Evolutionary conservation across 2,113 vertebrate species (phyloP), one percentile per base, ranked within the genome.

Genomic region (Pseudorectes ferrugineus): DNA sequence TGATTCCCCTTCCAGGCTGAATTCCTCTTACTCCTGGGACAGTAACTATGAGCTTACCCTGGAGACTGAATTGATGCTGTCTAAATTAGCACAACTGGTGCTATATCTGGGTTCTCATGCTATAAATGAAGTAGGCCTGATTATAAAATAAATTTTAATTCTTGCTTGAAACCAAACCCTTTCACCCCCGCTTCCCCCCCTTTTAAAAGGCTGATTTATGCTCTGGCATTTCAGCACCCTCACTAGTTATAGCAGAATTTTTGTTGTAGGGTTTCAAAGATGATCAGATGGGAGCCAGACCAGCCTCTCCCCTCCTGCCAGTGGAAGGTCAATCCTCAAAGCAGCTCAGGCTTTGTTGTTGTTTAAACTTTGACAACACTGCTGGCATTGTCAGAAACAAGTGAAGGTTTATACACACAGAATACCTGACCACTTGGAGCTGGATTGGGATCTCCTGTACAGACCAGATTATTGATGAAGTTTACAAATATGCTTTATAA

Each of bases 311-410:
- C 59, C 55, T 93, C 82, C 65, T 78, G 48, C 75, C 57, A 90
- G 48, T 31, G 35, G 75, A 93, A 86, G 88, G 93, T 80, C 90
- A 92, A 31, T 28, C 90, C 94, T 88, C 82, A 95, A 88, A 93
- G 72, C 68, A 95, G 40, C 43, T 82, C 85, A 29, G 68, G 29
- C 85, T 94, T 77, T 89, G 52, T 57, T 95, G 59, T 48, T 88
- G 36, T 90, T 96, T 92, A 94, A 93, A 94, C 63, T 90, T 88
- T 93, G 67, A 63, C 85, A 89, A 66, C 42, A 59, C 59, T 62
- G 35, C 71, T 73, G 71, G 43, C 58, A 88, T 67, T 59, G 81
- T 73, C 89, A 96, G 63, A 83, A 91, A 78, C 45, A 87, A 89
- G 58, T 70, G 63, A 73, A 67, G 35, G 31, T 63, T 92, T 94